Evolutionary conservation across 2,888 invertebrate species (phyloP), one percentile per base, ranked within the genome.

Genomic region (Hoplodrina blanda): DNA sequence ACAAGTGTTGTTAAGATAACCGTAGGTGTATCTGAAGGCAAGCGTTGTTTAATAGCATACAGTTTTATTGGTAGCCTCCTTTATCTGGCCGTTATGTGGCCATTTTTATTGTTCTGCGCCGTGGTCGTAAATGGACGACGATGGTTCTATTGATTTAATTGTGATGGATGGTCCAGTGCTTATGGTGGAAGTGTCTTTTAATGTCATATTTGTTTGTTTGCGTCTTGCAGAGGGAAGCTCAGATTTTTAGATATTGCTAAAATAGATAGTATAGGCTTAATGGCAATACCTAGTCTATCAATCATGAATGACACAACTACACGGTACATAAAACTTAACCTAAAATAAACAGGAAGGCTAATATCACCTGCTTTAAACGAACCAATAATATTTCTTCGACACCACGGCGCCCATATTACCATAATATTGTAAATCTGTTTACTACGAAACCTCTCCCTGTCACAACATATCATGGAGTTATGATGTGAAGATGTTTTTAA

Each of bases 1-100:
- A 76, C 65, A 76, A 80, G 66, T 59, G 60, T 71, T 64, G 67
- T 80, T 70, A 73, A 76, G 72, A 76, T 79, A 75, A 71, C 33
- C 52, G 66, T 68, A 62, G 59, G 57, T 73, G 68, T 69, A 71
- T 62, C 57, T 53, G 20, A 62, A 41, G 49, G 57, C 69, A 66
- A 80, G 73, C 69, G 65, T 69, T 71, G 57, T 75, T 73, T 85
- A 79, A 83, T 75, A 64, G 52, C 60, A 49, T 52, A 62, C 53
- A 62, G 54, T 78, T 84, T 84, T 83, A 84, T 78, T 72, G 61
- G 8, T 57, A 50, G 50, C 33, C 59, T 72, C 66, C 71, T 85
- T 78, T 76, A 85, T 85, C 69, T 69, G 55, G 57, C 72, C 74
- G 72, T 83, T 63, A 69, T 62, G 67, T 67, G 72, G 52, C 64